These are phyloP conservation scores for Parazoanthus swiftii DNA, from an alignment of 92 coral and sea anemone species.

Conservation along the genomic window DNA sequence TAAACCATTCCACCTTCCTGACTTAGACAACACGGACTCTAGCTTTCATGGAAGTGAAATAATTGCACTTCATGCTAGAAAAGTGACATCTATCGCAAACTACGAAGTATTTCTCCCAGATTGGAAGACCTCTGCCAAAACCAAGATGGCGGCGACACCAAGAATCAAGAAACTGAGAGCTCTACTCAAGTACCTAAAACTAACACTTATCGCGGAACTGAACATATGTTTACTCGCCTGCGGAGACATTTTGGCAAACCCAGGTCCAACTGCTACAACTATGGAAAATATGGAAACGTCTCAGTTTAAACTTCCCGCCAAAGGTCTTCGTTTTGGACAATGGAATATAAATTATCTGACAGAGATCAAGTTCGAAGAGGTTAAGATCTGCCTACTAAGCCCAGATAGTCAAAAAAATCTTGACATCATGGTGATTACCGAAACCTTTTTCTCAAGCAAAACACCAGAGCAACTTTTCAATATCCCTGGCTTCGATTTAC, in stretches of 20 bases:
- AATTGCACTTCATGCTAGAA: conserved; percentile 39
- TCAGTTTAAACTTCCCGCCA: too few species aligned
- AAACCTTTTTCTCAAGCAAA: too few species aligned
- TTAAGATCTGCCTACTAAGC: background rate
- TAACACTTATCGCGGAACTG: background rate
- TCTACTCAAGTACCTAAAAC: conserved; percentile 34
- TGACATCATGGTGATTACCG: background rate
- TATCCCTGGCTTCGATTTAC: too few species aligned
- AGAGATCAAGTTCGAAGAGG: background rate
- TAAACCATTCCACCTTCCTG: too few species aligned
- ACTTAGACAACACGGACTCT: background rate
- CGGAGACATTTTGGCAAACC: too few species aligned
- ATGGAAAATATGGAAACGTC: background rate
- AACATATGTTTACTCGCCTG: too few species aligned
- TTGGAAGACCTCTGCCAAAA: conserved; percentile 25
- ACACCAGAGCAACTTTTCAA: too few species aligned
- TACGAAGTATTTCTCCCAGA: conserved; percentile 30
- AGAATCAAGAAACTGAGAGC: conserved; percentile 19
- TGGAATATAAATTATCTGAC: conserved; percentile 10
- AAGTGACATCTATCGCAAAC: conserved; percentile 15
- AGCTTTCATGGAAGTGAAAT: conserved; percentile 21
- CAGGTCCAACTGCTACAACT: too few species aligned
- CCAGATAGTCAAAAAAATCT: background rate
- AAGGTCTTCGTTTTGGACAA: background rate
- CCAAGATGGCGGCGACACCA: conserved; percentile 32